Base-by-base conservation (phyloP, 2,888 invertebrate genomes). In the Diadegma fenestrale region DNA sequence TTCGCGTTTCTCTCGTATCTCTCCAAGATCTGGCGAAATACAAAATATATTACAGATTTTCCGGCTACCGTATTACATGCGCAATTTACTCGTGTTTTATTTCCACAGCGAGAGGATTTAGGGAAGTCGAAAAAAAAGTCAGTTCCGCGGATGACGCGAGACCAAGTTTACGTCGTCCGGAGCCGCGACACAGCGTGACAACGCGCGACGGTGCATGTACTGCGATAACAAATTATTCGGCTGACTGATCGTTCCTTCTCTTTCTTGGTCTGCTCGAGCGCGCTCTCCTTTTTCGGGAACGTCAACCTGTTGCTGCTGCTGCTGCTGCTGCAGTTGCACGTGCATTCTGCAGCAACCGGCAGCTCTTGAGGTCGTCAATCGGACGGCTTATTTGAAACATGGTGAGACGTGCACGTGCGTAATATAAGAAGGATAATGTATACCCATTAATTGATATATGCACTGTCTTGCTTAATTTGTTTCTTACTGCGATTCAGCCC, bases 161-260 rank as follows among this genome's bases (percentile, higher is more conserved):
- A 77, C 43, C 76, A 48, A 71, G 58, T 51, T 43, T 66, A 54
- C 43, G 58, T 75, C 41, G 58, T 75, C 41, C 73, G 71, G 66
- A 58, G 54, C 51, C 26, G 45, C 75, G 37, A 45, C 37, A 8
- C 79, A 54, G 82, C 85, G 85, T 82, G 82, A 85, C 85, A 85
- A 85, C 82, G 82, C 82, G 82, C 76, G 72, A 85, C 79, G 82
- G 80, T 68, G 80, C n/a, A n/a, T 72, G 82, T 43, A 75, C 80
- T 66, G 85, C 77, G 85, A 85, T 85, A 85, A 85, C 85, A 82
- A 85, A 85, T 85, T 85, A 85, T 85, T 85, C 85, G 85, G 80
- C 85, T 77, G 76, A 85, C 72, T 85, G 85, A 61, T 43, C 63
- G 26, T 22, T 54, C 77, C 17, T 41, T 64, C 61, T 63, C n/a